phyloP scores from a whole-genome alignment of 2,113 vertebrate genomes.

The Ursus arctos region DNA sequence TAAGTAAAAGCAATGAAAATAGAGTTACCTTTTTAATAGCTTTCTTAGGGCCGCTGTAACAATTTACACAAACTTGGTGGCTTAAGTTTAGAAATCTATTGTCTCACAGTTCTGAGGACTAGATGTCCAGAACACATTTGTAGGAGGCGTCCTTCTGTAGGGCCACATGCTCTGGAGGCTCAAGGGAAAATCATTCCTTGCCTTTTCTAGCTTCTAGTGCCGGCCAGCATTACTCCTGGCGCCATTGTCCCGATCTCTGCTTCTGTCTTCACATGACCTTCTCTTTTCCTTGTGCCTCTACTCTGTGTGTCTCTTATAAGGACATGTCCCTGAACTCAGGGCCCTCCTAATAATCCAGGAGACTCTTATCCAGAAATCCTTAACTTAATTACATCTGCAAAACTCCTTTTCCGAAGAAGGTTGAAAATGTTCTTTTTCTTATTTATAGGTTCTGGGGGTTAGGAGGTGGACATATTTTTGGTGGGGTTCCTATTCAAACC shows the following conservation, averaged over 20 bases:
- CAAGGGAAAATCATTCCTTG: neutral
- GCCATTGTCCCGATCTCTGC: neutral
- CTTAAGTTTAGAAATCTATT: neutral
- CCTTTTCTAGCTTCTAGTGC: neutral
- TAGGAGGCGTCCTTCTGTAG: neutral
- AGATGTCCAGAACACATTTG: neutral
- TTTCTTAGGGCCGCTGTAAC: neutral
- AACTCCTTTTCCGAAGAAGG: neutral
- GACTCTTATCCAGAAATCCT: neutral
- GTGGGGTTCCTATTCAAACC: neutral
- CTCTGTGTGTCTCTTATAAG: neutral
- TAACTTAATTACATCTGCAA: neutral
- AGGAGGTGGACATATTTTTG: neutral
- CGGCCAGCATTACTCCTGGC: no score
- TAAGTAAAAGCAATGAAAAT: neutral
- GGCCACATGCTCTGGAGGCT: accelerated
- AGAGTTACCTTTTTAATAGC: neutral
- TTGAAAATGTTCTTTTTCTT: neutral
- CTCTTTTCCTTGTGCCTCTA: neutral
- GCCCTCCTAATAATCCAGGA: neutral
- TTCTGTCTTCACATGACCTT: neutral
- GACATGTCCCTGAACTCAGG: neutral
- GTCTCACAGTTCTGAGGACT: neutral
- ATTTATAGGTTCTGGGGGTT: neutral
- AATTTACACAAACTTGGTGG: neutral